Conservation (phyloP, 1,140 invertebrate genomes). For the Pseudomyrmex sp. region DNA sequence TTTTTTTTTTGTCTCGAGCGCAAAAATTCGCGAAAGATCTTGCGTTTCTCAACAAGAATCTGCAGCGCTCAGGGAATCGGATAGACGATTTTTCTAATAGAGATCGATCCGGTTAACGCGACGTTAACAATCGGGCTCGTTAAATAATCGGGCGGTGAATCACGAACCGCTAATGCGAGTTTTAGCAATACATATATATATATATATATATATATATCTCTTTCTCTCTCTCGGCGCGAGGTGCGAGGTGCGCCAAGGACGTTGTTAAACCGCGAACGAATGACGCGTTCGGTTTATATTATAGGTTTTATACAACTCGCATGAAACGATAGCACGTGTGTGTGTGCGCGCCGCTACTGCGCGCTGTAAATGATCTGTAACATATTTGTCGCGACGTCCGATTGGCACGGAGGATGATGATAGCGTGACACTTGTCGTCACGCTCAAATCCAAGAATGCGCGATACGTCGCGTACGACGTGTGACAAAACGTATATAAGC, state of each 20-base stretch:
- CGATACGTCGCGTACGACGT: too few relatives aligned
- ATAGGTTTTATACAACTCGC: too few relatives aligned
- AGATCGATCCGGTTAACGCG: constrained; percentile 14
- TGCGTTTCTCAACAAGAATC: too few relatives aligned
- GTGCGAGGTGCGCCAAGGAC: constrained; percentile 14
- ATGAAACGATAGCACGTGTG: not conserved
- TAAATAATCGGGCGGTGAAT: constrained; percentile 36
- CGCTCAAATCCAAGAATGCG: not conserved
- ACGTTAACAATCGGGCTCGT: constrained; percentile 12
- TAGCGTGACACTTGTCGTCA: not conserved
- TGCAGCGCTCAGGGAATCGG: too few relatives aligned
- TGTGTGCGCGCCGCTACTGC: not conserved
- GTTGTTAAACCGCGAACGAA: not conserved
- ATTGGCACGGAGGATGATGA: not conserved
- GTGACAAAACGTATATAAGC: too few relatives aligned
- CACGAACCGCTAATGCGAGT: not conserved
- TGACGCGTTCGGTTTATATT: not conserved
- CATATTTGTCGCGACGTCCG: not conserved
- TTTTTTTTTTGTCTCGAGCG: too few relatives aligned
- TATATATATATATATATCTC: not conserved
- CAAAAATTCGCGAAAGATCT: too few relatives aligned
- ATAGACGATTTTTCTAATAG: too few relatives aligned
- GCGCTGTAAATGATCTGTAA: constrained; percentile 1
- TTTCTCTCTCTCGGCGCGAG: not conserved
- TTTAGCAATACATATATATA: not conserved